Evolutionary conservation across 2,113 vertebrate species (phyloP).

Genomic region (Chamaetylas fuelleborni): DNA sequence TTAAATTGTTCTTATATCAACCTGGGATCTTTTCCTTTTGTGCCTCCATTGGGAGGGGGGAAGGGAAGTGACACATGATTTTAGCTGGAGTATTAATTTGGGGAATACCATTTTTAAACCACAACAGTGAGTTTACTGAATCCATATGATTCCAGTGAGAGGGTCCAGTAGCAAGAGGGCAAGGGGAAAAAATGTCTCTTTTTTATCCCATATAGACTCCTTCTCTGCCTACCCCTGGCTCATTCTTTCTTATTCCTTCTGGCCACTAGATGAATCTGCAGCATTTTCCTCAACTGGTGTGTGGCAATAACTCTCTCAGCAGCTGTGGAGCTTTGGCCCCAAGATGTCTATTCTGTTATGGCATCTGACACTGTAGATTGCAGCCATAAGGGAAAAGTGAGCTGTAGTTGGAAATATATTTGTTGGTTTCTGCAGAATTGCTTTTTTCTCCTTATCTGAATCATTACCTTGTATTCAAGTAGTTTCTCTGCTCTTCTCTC

Average conservation of each 20-base stretch:
- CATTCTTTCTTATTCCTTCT: neutral
- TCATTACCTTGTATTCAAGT: neutral
- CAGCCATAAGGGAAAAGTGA: neutral
- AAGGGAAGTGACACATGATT: neutral
- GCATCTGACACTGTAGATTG: neutral
- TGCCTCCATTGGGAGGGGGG: too few relatives aligned
- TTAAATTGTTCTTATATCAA: neutral
- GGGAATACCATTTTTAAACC: neutral
- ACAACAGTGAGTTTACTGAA: neutral
- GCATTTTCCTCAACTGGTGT: slow-evolving; percentile 10
- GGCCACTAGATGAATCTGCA: neutral
- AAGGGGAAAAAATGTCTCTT: neutral
- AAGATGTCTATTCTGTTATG: neutral
- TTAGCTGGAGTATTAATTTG: neutral
- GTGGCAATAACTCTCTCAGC: neutral
- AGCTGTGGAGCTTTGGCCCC: slow-evolving; percentile 1
- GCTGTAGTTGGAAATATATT: neutral
- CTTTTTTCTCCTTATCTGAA: neutral
- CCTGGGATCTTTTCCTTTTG: neutral
- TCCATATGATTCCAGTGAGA: neutral
- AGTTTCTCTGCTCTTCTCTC: neutral
- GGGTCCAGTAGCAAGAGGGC: neutral
- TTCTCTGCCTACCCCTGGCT: neutral
- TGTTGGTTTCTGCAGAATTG: neutral
- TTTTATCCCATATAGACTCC: neutral